Evolutionary conservation across 2,888 invertebrate genomes (phyloP), one percentile per base, ranked within the genome.

Genomic region (Erannis defoliaria): DNA sequence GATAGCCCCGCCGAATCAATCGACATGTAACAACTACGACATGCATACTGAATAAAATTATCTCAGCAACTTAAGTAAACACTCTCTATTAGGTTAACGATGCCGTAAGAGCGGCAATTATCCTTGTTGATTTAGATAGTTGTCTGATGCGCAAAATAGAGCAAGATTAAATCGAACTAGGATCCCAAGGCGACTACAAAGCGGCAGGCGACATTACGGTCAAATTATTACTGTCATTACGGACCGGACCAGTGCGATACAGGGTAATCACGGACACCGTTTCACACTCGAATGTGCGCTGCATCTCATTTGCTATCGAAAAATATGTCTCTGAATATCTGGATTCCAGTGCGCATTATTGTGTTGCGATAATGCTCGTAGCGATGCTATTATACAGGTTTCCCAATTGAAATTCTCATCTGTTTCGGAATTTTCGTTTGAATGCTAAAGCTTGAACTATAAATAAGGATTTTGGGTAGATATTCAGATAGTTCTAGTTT

Each of bases 141-240:
- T 82, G 84, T 85, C 83, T 86, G 89, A 87, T 85, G 86, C 87
- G 85, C 85, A 86, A 87, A 89, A 90, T 86, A 85, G 86, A 83
- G 76, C 79, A 67, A 77, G 90, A 85, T 89, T 91, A 88, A 91
- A 89, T 88, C 85, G 80, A 77, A 82, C 83, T 81, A 76, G 74
- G 81, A 81, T 90, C 91, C 91, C 91, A 86, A 88, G 89, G 88
- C 88, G 86, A 79, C 85, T 84, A 86, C 89, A 88, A 87, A 89
- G 82, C 86, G 86, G 82, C 83, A 79, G 85, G 86, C 80, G 83
- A 60, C 64, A 70, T 70, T 92, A 91, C 86, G 86, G 86, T 84
- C 89, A 86, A 92, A 91, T 92, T 92, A 92, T 92, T 85, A 85
- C 89, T 80, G 82, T 88, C 89, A 91, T 92, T 92, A 92, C 82